phyloP scores from a whole-genome alignment of 1,140 invertebrate genomes.

The Coptotermes formosanus region DNA sequence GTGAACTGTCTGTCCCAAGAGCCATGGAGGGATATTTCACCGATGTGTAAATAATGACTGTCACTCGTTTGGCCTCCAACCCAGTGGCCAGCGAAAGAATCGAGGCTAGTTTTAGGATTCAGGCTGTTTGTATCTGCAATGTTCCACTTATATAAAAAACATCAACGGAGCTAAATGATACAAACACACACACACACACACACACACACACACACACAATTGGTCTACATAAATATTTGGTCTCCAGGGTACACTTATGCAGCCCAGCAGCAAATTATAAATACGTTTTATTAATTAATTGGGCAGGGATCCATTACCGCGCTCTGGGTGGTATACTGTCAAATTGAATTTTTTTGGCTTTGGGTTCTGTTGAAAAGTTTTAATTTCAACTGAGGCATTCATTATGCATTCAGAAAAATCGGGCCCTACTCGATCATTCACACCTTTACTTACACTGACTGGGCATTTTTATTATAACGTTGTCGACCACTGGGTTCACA shows the following conservation, averaged over 20 bases:
- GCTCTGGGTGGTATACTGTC: too few species aligned
- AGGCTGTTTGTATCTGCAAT: not conserved
- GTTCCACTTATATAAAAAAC: not conserved
- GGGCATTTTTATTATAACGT: too few species aligned
- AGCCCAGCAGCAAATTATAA: not conserved
- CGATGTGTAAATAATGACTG: not conserved
- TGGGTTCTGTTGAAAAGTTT: too few species aligned
- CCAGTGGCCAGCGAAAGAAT: not conserved
- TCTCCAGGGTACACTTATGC: not conserved
- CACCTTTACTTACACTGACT: too few species aligned
- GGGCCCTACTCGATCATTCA: too few species aligned
- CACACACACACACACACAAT: too few species aligned
- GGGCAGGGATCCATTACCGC: not conserved
- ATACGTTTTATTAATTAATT: not conserved
- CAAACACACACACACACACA: too few species aligned
- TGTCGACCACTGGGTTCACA: too few species aligned
- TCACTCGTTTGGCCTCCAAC: not conserved
- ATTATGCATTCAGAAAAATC: too few species aligned
- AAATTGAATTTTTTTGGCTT: too few species aligned
- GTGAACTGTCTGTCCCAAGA: not conserved
- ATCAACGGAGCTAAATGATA: not conserved
- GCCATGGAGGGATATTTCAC: not conserved
- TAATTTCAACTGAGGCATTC: too few species aligned
- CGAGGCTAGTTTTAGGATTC: not conserved
- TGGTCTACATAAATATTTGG: not conserved